Evolutionary conservation across 2,113 vertebrate genomes (phyloP), one percentile per base, ranked within the genome.

Genomic region (Thamnaconus septentrionalis): DNA sequence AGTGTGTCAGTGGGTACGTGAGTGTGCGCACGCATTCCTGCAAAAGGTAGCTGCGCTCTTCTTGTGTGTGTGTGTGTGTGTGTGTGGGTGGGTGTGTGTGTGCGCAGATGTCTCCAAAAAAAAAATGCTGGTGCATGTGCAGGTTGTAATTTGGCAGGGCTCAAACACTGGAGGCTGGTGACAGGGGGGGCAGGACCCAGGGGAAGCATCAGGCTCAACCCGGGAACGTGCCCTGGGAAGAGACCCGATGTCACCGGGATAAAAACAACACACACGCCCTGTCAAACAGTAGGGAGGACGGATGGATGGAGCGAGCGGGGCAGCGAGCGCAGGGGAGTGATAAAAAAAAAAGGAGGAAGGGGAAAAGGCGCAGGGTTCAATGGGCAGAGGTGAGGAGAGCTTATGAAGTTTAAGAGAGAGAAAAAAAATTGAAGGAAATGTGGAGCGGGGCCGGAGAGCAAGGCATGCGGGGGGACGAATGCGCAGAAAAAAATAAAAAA

Each of bases 221-320:
- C 62, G 55, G 83, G 79, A 31, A 84, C 66, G 71, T 85, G 88
- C 86, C 85, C 86, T 78, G 73, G 86, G 82, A 90, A 86, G 83
- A 85, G 76, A 87, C 88, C 85, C 71, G 71, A 73, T 88, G 86
- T 90, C 88, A 84, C 73, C 73, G 18, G 11, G 71, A 81, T 73
- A 84, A 87, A 86, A 87, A 85, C 82, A 89, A 89, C 86, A 85
- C 80, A 85, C 81, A 88, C 86, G 61, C 86, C 88, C 81, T 83
- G 86, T 83, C 81, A 76, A 69, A 77, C 73, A 70, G 80, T 74
- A 55, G 72, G 72, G 74, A 67, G 75, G 74, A 81, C 61, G 78
- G 77, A 80, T 71, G 67, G 82, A 86, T 70, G 58, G 71, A 61
- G 69, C 57, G 56, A 71, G 80, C 48, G 56, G 53, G 65, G 56